phyloP scores from a whole-genome alignment of 2,113 vertebrate genomes.

The Gambusia holbrooki region DNA sequence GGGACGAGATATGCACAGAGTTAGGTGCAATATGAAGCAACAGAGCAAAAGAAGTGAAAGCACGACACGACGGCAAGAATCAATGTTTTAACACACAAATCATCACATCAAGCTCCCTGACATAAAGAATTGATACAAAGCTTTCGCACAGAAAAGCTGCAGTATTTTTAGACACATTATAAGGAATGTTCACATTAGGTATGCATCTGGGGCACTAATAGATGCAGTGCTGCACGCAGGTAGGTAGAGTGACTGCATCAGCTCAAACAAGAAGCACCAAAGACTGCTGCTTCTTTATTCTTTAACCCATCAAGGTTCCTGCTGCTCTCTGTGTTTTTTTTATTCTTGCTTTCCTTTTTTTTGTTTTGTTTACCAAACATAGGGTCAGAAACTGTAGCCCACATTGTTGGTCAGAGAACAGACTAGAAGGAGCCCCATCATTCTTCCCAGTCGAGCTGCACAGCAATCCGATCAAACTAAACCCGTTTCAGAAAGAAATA shows the following conservation, averaged over 20 bases:
- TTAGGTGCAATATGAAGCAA: constrained; percentile 23
- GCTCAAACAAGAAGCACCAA: neutral
- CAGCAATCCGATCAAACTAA: too few species aligned
- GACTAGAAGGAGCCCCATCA: too few species aligned
- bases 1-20: constrained; percentile 20
- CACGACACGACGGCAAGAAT: neutral
- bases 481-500: too few species aligned
- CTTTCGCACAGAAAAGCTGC: constrained; percentile 13
- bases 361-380: too few species aligned
- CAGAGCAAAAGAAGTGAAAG: constrained; percentile 8
- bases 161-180: constrained; percentile 28
- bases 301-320: too few species aligned
- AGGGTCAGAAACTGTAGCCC: too few species aligned
- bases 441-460: too few species aligned
- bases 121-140: constrained; percentile 21
- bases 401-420: too few species aligned
- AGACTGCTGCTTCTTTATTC: too few species aligned
- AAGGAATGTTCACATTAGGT: constrained; percentile 29
- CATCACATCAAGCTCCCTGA: neutral
- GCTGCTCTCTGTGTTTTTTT: too few species aligned
- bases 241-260: constrained; percentile 24
- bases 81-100: neutral
- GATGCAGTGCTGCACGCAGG: constrained; percentile 23
- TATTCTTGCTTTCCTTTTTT: too few species aligned
- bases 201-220: constrained; percentile 44